Base-by-base conservation (phyloP, 2,797 vertebrate genomes). In the Rallus crepitans region DNA sequence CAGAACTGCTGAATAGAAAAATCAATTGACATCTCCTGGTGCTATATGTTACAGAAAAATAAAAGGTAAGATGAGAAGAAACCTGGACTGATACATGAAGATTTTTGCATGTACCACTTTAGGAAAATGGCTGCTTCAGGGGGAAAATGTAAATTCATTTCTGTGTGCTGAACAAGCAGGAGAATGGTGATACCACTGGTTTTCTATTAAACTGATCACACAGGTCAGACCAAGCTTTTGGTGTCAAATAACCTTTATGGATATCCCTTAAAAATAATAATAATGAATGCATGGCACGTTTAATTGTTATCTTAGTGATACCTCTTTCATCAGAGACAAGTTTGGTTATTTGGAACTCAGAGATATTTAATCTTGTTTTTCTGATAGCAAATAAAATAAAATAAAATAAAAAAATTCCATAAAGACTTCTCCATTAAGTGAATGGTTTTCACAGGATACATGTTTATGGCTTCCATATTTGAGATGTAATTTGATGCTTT, bases 391-490 rank as follows among this genome's bases (percentile, higher is more conserved):
- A 33, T 19, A 71, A 73, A 72, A 31, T 42, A 53, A 60, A 6
- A 71, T 19, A 71, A 73, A 72, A 31, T 42, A 53, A 60, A 6
- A 71, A n/a, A 27, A 21, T 7, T 87, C 3, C 6, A 55, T 10
- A 59, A 76, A 57, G 19, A 31, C 11, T 59, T 82, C 45, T 63
- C 23, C 10, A 18, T 35, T 31, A 65, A 79, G 7, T 30, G 7
- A 4, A 11, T 52, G 0, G 1, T 70, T 92, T 48, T 39, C 1
- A 5, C 57, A 4, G 27, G 35, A 23, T 7, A 50, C 1, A 3
- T 55, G 4, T 82, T 91, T 64, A 28, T 76, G 18, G 14, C 37
- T 25, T 61, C 33, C 30, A 1, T 37, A 27, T 65, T 39, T 61
- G 14, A 81, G 7, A n/a, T 47, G 11, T 12, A 73, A 33, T 1